Conservation (phyloP, 23 tunicate genomes). For the Halocynthia aurantium region DNA sequence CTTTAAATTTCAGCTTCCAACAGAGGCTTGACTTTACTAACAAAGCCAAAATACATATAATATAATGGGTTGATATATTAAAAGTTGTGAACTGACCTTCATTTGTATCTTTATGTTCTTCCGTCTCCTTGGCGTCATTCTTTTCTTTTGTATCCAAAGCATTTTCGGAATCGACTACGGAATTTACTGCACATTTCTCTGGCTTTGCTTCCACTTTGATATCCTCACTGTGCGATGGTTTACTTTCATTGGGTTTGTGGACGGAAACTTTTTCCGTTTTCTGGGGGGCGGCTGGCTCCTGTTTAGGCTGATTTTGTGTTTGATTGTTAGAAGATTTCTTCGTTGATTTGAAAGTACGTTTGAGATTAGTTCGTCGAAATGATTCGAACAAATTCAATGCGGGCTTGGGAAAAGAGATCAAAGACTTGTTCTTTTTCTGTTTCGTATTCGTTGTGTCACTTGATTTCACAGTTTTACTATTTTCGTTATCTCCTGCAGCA, state of each 20-base stretch:
- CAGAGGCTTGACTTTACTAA: no score
- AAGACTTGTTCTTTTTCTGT: constrained; percentile 22
- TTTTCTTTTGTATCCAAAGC: no score
- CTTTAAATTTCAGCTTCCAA: no score
- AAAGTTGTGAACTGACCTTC: no score
- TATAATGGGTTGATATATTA: no score
- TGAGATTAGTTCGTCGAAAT: constrained; percentile 37
- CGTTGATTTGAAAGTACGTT: constrained; percentile 10
- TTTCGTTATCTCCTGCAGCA: background rate
- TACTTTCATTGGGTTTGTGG: background rate
- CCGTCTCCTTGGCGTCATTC: no score
- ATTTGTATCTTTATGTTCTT: no score
- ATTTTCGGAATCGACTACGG: no score
- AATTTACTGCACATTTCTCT: no score
- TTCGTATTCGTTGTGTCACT: constrained; percentile 8
- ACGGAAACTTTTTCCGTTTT: constrained; percentile 5
- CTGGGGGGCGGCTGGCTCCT: background rate
- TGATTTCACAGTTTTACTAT: constrained; percentile 4
- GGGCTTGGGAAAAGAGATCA: constrained; percentile 39
- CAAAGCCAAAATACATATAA: no score
- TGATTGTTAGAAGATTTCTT: constrained; percentile 10
- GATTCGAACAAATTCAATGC: constrained; percentile 50
- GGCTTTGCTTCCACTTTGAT: no score
- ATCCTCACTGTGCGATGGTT: no score
- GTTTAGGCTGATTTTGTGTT: background rate